Evolutionary conservation across 2,113 vertebrate genomes (phyloP).

Genomic region (Collichthys lucidus): DNA sequence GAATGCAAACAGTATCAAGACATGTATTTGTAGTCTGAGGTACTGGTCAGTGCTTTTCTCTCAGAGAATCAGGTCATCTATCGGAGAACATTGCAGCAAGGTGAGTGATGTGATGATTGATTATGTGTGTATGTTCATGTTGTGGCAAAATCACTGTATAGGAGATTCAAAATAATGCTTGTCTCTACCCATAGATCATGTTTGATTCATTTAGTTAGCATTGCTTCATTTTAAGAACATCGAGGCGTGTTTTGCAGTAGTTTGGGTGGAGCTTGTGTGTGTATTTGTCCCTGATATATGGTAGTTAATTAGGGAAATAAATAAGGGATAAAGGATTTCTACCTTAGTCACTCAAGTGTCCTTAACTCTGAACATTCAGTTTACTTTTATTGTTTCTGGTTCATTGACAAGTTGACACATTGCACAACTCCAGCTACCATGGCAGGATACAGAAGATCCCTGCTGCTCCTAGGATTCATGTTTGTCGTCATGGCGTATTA

Average conservation of each 20-base stretch:
- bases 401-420: not conserved
- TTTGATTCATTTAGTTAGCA: not conserved
- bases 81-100: not conserved
- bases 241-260: not conserved
- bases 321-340: not conserved
- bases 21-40: too few relatives aligned
- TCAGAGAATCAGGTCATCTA: too few relatives aligned
- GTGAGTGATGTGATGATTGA: not conserved
- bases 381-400: not conserved
- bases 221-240: not conserved
- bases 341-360: not conserved
- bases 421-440: not conserved
- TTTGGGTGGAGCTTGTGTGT: not conserved
- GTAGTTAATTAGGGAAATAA: not conserved
- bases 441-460: not conserved
- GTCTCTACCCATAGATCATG: not conserved
- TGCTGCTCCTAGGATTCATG: not conserved
- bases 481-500: conserved; percentile 1
- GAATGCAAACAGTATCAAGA: too few relatives aligned
- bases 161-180: not conserved
- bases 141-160: not conserved
- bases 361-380: not conserved
- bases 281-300: not conserved
- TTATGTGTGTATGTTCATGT: not conserved
- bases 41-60: too few relatives aligned